These are phyloP conservation scores for Microcebus jonahi DNA, from an alignment of 2,113 vertebrate genomes.

Conservation along the genomic window DNA sequence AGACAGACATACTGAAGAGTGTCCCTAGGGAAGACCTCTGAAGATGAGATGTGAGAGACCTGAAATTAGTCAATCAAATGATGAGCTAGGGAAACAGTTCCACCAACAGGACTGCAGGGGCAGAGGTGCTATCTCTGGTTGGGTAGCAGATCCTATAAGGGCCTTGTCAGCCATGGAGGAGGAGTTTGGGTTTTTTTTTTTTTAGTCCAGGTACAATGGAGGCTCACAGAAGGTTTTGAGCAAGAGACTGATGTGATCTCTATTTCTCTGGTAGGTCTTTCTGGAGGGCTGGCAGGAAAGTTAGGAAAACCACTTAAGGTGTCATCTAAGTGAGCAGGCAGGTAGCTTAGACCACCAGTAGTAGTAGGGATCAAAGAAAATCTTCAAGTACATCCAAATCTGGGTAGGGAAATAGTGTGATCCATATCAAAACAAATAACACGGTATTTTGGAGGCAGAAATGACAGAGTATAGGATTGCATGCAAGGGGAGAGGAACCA, in stretches of 20 bases:
- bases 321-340: background rate
- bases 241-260: background rate
- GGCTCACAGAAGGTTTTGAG: background rate
- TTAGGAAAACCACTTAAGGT: background rate
- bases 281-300: background rate
- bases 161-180: background rate
- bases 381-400: background rate
- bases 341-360: too few species aligned
- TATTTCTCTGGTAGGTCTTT: background rate
- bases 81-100: background rate
- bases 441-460: background rate
- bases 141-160: background rate
- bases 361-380: background rate
- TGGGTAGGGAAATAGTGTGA: background rate
- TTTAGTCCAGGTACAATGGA: background rate
- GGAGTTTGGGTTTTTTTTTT: background rate
- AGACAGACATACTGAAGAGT: background rate
- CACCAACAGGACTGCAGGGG: background rate
- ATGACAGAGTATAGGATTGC: background rate
- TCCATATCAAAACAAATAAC: background rate
- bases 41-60: background rate
- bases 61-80: background rate
- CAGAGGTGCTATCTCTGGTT: background rate
- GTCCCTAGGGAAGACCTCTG: background rate
- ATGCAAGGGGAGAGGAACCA: background rate